Percentiles rank a stretch among this genome's conserved stretches.
Evolutionary conservation across 2,888 invertebrate genomes (phyloP).

Genomic region (Mycalesis mineus): DNA sequence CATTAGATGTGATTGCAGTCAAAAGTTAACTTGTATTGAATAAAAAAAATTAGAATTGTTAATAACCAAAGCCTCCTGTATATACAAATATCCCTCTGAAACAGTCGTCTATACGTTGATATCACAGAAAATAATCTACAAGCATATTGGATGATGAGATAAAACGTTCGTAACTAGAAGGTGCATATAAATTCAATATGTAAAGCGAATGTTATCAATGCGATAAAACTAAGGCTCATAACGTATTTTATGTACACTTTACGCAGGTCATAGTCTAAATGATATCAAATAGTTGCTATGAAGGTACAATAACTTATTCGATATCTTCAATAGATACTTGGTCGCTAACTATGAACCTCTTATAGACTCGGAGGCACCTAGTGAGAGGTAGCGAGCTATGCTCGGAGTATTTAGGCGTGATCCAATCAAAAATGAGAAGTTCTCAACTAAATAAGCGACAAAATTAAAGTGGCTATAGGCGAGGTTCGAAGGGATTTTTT

Average conservation of each 20-base stretch:
- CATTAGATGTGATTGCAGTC: no score
- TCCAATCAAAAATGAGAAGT: no score
- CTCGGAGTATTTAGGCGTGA: no score
- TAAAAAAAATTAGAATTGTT: no score
- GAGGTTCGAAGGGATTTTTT: no score
- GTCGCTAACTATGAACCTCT: no score
- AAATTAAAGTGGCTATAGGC: no score
- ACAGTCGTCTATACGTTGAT: constrained; percentile 11
- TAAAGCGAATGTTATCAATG: constrained; percentile 18
- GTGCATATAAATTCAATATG: constrained; percentile 25
- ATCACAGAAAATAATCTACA: constrained; percentile 18
- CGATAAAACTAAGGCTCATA: constrained; percentile 6
- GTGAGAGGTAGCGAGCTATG: no score
- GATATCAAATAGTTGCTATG: not conserved
- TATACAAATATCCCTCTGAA: not conserved
- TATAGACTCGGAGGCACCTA: no score
- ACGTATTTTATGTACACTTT: constrained; percentile 3
- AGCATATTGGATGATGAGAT: constrained; percentile 23
- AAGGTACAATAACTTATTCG: not conserved
- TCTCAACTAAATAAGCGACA: no score
- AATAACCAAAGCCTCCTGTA: not conserved
- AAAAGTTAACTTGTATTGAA: no score
- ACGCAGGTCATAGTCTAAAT: constrained; percentile 5
- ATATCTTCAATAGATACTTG: no score
- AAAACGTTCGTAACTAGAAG: constrained; percentile 22